Evolutionary conservation across 2,113 vertebrate genomes (phyloP), one percentile per base, ranked within the genome.

Genomic region (Calyptommatus sinebrachiatus): DNA sequence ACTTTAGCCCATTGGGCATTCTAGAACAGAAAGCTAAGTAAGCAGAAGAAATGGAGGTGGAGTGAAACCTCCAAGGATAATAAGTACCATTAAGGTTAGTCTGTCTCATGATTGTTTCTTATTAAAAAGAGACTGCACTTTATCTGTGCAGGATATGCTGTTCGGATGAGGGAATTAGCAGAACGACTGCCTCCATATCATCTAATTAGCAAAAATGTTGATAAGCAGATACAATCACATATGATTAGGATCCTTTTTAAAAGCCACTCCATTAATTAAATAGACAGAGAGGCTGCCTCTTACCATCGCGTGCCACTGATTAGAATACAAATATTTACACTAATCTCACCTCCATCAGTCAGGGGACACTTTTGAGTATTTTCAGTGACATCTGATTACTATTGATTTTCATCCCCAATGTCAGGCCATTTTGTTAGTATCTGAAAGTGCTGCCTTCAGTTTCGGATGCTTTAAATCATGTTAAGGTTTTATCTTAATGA

Each of bases 191-290:
- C 93, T 93, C 93, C 93, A 93, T 94, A 94, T 95, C 95, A 96
- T 96, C 95, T 95, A 95, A 96, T 96, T 96, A 95, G 94, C 94
- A 90, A 92, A 90, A 88, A 95, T 93, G 90, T 94, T 94, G 95
- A 96, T 96, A 96, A 96, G 94, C 92, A 96, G 95, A 96, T 96
- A 95, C 92, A 93, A 96, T 95, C 93, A 88, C 91, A 92, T 92
- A 93, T 95, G 94, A 96, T 96, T 96, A 95, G 95, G 94, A 95
- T 95, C 95, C 95, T 96, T 96, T 96, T 96, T 93, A 95, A 95
- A 96, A 95, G 93, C 94, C 92, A 96, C 95, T 96, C 94, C 94
- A 95, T 96, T 96, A 95, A 96, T 96, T 95, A 96, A 92, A 89
- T 93, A 94, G 95, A 95, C 94, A 94, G 94, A 94, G 93, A 92